Conservation (phyloP, 1,140 invertebrate genomes). For the Ceratoteleas bidentatus region DNA sequence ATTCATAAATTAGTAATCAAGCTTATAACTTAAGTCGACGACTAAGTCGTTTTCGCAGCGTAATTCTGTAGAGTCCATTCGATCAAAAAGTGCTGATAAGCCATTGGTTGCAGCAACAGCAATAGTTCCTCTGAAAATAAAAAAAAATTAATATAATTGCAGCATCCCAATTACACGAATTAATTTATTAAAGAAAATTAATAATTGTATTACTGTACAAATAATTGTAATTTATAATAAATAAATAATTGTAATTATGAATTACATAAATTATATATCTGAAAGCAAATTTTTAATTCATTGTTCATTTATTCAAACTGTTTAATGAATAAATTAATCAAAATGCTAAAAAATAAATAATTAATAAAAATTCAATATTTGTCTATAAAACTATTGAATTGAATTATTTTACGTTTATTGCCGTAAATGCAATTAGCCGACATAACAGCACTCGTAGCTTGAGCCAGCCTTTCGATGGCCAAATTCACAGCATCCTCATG, state of each 20-base stretch:
- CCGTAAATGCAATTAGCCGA: conserved; percentile 89
- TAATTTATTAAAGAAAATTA: too few species aligned
- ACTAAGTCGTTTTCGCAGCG: conserved; percentile 72
- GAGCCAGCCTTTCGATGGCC: conserved; percentile 87
- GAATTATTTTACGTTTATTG: conserved; percentile 82
- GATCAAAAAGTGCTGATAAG: conserved; percentile 77
- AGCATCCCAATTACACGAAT: too few species aligned
- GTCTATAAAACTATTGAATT: neutral
- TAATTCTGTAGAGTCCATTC: conserved; percentile 79
- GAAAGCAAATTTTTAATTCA: too few species aligned
- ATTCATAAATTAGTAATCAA: neutral
- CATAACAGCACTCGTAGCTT: conserved; percentile 88
- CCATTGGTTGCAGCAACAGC: conserved; percentile 75
- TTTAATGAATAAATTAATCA: neutral
- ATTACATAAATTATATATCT: too few species aligned
- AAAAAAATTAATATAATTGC: neutral
- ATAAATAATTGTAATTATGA: too few species aligned
- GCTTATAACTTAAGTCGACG: neutral
- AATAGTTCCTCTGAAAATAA: conserved; percentile 79
- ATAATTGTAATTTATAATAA: too few species aligned
- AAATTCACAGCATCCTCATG: conserved; percentile 67
- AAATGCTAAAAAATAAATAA: too few species aligned
- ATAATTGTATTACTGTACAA: too few species aligned
- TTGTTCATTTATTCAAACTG: too few species aligned
- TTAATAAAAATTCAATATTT: neutral